Evolutionary conservation across 2,888 invertebrate species (phyloP).

Genomic region (Hirudinaria manillensis): DNA sequence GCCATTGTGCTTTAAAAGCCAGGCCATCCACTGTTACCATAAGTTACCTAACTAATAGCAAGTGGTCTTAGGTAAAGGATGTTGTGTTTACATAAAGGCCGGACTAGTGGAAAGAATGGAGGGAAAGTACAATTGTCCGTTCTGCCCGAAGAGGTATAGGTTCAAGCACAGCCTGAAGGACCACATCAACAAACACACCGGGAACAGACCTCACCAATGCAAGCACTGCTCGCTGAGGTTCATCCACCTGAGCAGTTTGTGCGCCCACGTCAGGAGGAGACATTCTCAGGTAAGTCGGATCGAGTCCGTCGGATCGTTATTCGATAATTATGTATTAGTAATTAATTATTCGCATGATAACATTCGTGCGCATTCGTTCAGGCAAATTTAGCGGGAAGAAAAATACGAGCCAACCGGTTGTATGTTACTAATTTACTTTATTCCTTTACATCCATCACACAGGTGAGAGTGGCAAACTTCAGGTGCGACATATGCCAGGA

Average conservation of each 20-base stretch:
- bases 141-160: constrained; percentile 32
- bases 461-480: constrained; percentile 29
- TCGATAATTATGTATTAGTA: too few relatives aligned
- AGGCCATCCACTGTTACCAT: too few relatives aligned
- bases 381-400: not conserved
- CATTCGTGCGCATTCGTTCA: not conserved
- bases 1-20: too few relatives aligned
- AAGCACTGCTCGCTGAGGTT: constrained; percentile 35
- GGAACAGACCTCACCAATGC: constrained; percentile 36
- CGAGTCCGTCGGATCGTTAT: not conserved
- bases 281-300: constrained; percentile 28
- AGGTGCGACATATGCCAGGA: constrained; percentile 34
- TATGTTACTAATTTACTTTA: not conserved
- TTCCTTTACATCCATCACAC: not conserved
- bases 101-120: constrained; percentile 27
- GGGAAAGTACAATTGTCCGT: constrained; percentile 32
- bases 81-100: not conserved
- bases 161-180: constrained; percentile 37
- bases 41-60: too few relatives aligned
- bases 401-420: not conserved
- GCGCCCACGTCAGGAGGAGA: constrained; percentile 33
- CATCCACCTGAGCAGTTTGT: constrained; percentile 35
- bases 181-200: constrained; percentile 37
- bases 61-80: too few relatives aligned
- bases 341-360: too few relatives aligned